Percentiles rank a stretch among this genome's conserved stretches.
Evolutionary conservation across 64 coral and sea anemone species (phyloP).

Genomic region (Montipora cactus): DNA sequence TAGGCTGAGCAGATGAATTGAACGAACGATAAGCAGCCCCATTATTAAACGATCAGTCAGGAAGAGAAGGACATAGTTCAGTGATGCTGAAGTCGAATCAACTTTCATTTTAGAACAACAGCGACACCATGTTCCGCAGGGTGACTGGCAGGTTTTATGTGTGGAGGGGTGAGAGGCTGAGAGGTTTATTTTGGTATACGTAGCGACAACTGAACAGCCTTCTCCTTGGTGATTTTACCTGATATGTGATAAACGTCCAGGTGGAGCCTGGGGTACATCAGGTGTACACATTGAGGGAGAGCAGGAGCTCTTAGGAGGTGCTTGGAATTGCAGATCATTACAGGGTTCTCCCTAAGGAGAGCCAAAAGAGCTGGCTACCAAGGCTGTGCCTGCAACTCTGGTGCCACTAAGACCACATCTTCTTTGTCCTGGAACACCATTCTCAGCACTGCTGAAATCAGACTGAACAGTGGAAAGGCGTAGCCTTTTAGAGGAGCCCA

Average conservation of each 20-base stretch:
- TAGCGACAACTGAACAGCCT: not conserved
- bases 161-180: constrained; percentile 8
- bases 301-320: not conserved
- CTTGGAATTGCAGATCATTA: not conserved
- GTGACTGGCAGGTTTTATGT: too few species aligned
- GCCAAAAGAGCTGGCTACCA: constrained; percentile 51
- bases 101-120: not conserved
- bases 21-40: constrained; percentile 4
- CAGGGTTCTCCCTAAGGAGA: not conserved
- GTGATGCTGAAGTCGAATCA: constrained; percentile 22
- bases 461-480: too few species aligned
- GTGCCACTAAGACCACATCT: constrained; percentile 38
- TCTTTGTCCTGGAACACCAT: not conserved
- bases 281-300: not conserved
- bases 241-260: constrained; percentile 36
- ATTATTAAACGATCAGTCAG: constrained; percentile 4
- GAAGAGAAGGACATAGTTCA: constrained; percentile 21
- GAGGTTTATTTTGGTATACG: constrained; percentile 6
- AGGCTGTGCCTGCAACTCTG: constrained; percentile 45
- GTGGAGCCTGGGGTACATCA: constrained; percentile 43
- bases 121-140: too few species aligned
- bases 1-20: constrained; percentile 12
- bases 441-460: not conserved
- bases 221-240: constrained; percentile 35
- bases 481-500: too few species aligned